A percentile compares a stretch with the other conserved stretches of the same genome.
Conservation (phyloP, 2,113 vertebrate genomes). For the Strix aluco region DNA sequence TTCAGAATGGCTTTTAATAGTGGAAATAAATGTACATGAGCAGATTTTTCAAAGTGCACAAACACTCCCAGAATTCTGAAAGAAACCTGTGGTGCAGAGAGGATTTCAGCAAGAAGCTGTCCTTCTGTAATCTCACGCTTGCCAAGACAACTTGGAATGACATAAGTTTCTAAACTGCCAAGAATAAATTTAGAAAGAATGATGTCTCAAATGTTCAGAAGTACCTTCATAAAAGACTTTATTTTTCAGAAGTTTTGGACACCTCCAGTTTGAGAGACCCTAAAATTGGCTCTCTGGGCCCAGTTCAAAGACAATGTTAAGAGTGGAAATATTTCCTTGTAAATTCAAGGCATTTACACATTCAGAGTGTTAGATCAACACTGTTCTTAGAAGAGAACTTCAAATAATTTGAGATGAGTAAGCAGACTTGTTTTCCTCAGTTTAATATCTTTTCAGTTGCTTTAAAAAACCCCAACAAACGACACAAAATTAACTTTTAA, state of each 20-base stretch:
- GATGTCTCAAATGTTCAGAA: background rate
- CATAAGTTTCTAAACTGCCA: background rate
- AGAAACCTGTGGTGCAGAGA: background rate
- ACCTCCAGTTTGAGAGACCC: background rate
- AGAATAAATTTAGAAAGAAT: background rate
- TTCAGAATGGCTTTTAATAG: background rate
- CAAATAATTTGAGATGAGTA: background rate
- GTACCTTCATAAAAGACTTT: rapidly evolving
- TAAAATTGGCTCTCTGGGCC: background rate
- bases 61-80: background rate
- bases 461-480: background rate
- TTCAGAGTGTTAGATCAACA: background rate
- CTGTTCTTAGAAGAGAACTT: rapidly evolving
- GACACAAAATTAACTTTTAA: background rate
- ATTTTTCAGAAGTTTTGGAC: background rate
- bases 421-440: background rate
- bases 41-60: background rate
- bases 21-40: background rate
- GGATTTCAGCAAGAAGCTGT: background rate
- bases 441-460: background rate
- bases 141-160: background rate
- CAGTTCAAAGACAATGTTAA: background rate
- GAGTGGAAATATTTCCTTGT: background rate
- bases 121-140: background rate
- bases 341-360: background rate